Evolutionary conservation across 2,113 vertebrate genomes (phyloP).

Genomic region (Chaetops frenatus): DNA sequence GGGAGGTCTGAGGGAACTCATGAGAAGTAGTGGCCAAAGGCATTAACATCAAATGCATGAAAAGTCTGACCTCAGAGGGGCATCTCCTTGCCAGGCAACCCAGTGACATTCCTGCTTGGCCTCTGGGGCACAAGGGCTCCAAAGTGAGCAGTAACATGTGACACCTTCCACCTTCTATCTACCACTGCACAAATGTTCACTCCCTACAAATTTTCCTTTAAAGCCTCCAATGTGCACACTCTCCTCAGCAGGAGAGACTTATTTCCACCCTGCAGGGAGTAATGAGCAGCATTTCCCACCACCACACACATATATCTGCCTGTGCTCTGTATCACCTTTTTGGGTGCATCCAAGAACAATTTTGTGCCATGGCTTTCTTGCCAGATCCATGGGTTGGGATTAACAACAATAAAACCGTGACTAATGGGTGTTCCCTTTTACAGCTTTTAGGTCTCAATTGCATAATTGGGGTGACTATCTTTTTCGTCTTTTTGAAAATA

Average conservation of each 20-base stretch:
- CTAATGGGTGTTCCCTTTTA: background rate
- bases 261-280: background rate
- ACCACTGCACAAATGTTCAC: background rate
- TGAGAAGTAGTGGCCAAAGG: background rate
- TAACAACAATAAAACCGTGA: background rate
- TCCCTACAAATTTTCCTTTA: background rate
- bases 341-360: background rate
- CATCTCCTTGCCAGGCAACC: fast-evolving
- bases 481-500: background rate
- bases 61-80: background rate
- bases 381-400: background rate
- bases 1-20: background rate
- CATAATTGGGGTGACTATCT: background rate
- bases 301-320: fast-evolving
- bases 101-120: background rate
- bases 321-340: background rate
- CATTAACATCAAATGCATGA: background rate
- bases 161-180: background rate
- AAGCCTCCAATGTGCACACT: fast-evolving
- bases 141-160: background rate
- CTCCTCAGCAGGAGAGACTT: background rate
- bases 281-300: background rate
- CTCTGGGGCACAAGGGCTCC: fast-evolving
- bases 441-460: background rate
- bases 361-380: background rate